phyloP scores from a whole-genome alignment of 2,113 vertebrate genomes.

The Paralichthys olivaceus region DNA sequence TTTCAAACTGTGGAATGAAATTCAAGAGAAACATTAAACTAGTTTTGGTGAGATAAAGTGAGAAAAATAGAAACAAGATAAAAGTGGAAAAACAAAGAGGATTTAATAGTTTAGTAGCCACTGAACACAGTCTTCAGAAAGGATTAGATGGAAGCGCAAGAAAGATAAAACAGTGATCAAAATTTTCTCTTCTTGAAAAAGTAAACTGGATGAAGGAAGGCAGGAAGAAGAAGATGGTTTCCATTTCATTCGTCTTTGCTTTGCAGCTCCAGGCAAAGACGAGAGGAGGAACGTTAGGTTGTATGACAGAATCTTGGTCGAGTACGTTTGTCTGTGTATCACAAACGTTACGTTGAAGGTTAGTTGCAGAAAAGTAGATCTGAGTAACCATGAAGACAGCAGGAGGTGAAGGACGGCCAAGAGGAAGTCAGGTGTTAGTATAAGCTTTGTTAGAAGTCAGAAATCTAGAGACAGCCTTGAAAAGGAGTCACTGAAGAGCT shows the following conservation, averaged over 20 bases:
- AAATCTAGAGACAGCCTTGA: slow-evolving; percentile 47
- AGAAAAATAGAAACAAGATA: background rate
- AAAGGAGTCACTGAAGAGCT: slow-evolving; percentile 41
- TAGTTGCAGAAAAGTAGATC: slow-evolving; percentile 64
- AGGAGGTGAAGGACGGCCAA: slow-evolving; percentile 54
- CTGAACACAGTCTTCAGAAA: slow-evolving; percentile 11
- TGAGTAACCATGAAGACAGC: slow-evolving; percentile 62
- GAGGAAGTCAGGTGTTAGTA: slow-evolving; percentile 74
- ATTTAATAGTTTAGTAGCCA: background rate
- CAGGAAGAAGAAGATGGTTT: slow-evolving; percentile 34
- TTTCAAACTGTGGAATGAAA: background rate
- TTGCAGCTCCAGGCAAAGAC: slow-evolving; percentile 49
- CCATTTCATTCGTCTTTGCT: slow-evolving; percentile 45
- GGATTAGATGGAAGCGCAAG: slow-evolving; percentile 6
- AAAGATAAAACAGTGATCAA: background rate
- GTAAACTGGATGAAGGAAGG: slow-evolving; percentile 37
- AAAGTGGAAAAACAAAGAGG: slow-evolving; percentile 1
- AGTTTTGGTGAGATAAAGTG: background rate
- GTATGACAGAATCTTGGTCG: slow-evolving; percentile 45
- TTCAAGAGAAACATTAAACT: background rate
- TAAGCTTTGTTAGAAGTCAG: slow-evolving; percentile 67
- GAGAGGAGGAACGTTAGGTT: slow-evolving; percentile 43
- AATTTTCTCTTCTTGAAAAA: slow-evolving; percentile 25
- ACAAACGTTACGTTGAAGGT: slow-evolving; percentile 68
- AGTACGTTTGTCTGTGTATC: slow-evolving; percentile 52